A percentile compares a stretch with the other conserved stretches of the same genome.
Evolutionary conservation across 2,888 invertebrate species (phyloP).

Genomic region (Chymomyza fuscimana): DNA sequence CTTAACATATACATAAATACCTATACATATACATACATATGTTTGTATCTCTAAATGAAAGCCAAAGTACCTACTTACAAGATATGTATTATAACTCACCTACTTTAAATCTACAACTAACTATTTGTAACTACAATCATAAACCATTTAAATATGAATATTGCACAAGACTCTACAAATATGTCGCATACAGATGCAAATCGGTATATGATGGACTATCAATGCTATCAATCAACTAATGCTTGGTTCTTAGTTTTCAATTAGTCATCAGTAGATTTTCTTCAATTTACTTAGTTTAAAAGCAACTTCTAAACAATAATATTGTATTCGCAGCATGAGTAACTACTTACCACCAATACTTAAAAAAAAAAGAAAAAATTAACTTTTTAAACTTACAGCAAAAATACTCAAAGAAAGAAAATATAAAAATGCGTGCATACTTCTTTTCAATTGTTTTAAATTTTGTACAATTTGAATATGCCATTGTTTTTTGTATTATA

Average conservation of each 20-base stretch:
- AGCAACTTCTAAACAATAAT: neutral
- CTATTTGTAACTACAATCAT: constrained; percentile 27
- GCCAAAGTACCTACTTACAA: constrained; percentile 74
- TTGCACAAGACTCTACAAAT: constrained; percentile 29
- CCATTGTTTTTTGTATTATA: neutral
- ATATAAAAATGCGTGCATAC: constrained; percentile 14
- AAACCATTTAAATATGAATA: neutral
- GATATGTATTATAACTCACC: constrained; percentile 33
- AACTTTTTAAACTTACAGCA: neutral
- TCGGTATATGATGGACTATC: constrained; percentile 5
- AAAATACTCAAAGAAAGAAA: constrained; percentile 18
- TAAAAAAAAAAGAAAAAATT: constrained; percentile 22
- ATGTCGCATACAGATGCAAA: neutral
- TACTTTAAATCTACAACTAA: constrained; percentile 25
- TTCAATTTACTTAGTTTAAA: neutral
- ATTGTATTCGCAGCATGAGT: constrained; percentile 41
- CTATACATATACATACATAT: constrained; percentile 23
- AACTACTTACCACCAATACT: constrained; percentile 67
- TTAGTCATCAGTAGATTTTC: neutral
- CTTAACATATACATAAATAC: constrained; percentile 21
- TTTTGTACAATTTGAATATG: constrained; percentile 8
- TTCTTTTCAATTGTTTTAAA: constrained; percentile 19
- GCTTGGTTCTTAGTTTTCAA: neutral
- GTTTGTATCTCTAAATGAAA: constrained; percentile 52
- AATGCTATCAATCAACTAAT: neutral